phyloP scores from a whole-genome alignment of 2,797 vertebrate genomes.

The Onychomys leucogaster region DNA sequence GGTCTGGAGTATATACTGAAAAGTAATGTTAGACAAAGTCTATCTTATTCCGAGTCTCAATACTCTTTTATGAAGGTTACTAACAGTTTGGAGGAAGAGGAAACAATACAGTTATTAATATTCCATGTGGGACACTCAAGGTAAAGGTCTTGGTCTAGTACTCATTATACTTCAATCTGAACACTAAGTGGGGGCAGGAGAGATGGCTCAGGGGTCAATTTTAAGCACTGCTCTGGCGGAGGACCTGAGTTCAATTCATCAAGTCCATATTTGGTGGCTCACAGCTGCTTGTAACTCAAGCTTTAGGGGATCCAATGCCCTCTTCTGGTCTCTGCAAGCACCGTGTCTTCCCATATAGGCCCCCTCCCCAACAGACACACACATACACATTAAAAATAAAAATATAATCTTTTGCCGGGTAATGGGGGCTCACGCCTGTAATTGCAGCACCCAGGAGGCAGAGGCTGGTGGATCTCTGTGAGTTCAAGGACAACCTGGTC shows the following conservation, averaged over 20 bases:
- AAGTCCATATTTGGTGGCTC: not conserved
- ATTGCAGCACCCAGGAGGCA: not conserved
- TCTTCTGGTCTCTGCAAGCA: not conserved
- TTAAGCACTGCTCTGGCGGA: not conserved
- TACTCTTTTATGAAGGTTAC: not conserved
- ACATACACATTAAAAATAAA: not conserved
- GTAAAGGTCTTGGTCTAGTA: not conserved
- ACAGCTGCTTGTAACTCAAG: not conserved
- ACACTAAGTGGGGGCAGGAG: not conserved
- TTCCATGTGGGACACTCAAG: not conserved
- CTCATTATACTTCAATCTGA: slow-evolving; percentile 5
- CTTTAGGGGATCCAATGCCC: not conserved
- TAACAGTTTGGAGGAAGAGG: not conserved
- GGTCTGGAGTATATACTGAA: not conserved
- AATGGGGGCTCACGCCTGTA: not conserved
- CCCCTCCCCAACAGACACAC: not conserved
- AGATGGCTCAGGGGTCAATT: not conserved
- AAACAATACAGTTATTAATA: slow-evolving; percentile 27
- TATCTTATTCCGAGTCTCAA: not conserved
- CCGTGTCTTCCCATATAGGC: too few species aligned
- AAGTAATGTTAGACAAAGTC: not conserved
- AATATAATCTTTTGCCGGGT: not conserved
- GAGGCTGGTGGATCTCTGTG: not conserved
- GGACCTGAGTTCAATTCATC: not conserved
- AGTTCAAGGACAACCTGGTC: not conserved